phyloP scores from a whole-genome alignment of 2,113 vertebrate genomes.

The Indri indri region DNA sequence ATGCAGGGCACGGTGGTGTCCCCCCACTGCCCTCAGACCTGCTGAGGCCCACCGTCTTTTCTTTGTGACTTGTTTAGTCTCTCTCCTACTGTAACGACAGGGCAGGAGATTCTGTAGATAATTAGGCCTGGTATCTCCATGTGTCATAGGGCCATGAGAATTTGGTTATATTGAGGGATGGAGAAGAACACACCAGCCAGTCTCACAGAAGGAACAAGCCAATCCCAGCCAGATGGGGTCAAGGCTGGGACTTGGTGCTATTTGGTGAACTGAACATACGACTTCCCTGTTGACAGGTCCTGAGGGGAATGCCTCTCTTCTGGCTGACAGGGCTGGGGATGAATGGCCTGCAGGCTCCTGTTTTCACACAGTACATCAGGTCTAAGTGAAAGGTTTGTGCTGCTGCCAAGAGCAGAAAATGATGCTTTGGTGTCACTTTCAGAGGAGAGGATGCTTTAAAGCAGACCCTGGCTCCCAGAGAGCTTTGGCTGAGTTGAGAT shows the following conservation, averaged over 20 bases:
- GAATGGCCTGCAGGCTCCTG: slow-evolving; percentile 60
- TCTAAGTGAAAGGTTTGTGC: slow-evolving; percentile 74
- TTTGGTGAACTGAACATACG: background rate
- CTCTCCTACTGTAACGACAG: background rate
- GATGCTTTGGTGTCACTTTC: slow-evolving; percentile 56
- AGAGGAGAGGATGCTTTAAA: slow-evolving; percentile 63
- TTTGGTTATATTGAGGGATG: background rate
- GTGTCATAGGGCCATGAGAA: background rate
- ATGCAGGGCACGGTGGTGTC: background rate
- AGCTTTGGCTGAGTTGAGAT: background rate
- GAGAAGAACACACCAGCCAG: background rate
- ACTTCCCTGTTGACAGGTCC: slow-evolving; percentile 30
- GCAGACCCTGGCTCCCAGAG: slow-evolving; percentile 29
- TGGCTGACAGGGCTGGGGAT: slow-evolving; percentile 62
- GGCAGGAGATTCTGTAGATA: background rate
- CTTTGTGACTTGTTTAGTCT: background rate
- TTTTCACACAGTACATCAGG: slow-evolving; percentile 77
- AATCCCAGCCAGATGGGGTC: background rate
- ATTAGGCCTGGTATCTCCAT: background rate
- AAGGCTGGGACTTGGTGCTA: background rate
- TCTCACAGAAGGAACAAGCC: background rate
- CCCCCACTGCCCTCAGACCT: background rate
- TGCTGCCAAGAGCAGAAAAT: slow-evolving; percentile 73
- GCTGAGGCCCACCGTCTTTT: background rate
- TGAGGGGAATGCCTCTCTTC: slow-evolving; percentile 8